Base-by-base conservation (phyloP, 1,140 invertebrate genomes). In the Euborellia annulipes region DNA sequence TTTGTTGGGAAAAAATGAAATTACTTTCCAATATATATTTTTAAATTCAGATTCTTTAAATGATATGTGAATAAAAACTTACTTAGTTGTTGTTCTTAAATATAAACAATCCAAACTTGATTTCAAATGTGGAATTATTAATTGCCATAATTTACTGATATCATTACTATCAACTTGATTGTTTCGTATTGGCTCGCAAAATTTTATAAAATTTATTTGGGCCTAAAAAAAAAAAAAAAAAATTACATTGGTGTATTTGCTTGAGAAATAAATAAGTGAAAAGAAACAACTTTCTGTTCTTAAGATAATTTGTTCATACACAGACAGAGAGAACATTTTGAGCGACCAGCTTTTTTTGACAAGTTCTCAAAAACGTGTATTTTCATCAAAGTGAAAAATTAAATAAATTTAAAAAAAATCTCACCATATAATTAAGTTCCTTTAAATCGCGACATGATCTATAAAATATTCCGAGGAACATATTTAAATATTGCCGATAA, bases 391-490 rank as follows among this genome's bases (percentile, higher is more conserved):
- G 23, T 4, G 11, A 27, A 27, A 6, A 6, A 6, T 11, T 27
- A 6, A 27, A 27, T 27, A 4, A 27, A 6, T 27, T 27, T 11
- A 27, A 27, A 20, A 41, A 27, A 27, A 11, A 63, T 82, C 80
- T 55, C 78, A 76, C 60, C 72, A 76, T 51, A 51, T 67, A 60
- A 43, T 58, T 51, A 20, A 91, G 64, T 62, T 91, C 87, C 6
- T 73, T 76, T 9, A 89, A 60, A 71, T 90, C 84, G 34, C 83
- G 65, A 62, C 85, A 89, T 19, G 77, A 78, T 54, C 78, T 68
- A 53, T 79, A 81, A 61, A 86, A 91, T 7, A 86, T 78, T 47
- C 78, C 80, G 0, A 91, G 61, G 56, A 89, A 82, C 16, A 85
- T 64, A 58, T 77, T 81, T 19, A 90, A 57, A 60, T 86, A 91